Evolutionary conservation across 2,888 invertebrate genomes (phyloP).

Genomic region (Andrena bucephala): DNA sequence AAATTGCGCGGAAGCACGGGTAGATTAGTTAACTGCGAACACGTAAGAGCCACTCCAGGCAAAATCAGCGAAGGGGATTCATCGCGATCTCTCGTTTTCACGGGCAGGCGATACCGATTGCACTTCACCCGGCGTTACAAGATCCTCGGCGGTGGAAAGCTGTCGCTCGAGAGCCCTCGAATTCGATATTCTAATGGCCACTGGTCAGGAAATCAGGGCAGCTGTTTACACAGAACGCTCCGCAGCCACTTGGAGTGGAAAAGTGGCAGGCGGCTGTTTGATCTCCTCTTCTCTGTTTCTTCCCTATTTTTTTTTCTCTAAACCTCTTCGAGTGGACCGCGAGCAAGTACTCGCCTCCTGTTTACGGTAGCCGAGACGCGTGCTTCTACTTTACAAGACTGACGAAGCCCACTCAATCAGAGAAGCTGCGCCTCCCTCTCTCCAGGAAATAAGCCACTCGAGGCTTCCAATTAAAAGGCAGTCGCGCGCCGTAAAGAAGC

Average conservation of each 20-base stretch:
- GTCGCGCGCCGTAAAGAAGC: conserved; percentile 18
- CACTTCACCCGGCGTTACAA: neutral
- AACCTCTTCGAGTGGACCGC: conserved; percentile 22
- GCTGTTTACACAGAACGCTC: conserved; percentile 49
- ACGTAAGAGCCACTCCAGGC: neutral
- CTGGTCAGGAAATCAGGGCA: conserved; percentile 49
- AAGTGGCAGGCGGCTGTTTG: conserved; percentile 37
- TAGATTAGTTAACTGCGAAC: conserved; percentile 25
- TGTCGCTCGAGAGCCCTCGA: neutral
- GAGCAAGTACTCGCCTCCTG: conserved; percentile 47
- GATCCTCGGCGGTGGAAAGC: neutral
- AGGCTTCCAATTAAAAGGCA: conserved; percentile 50
- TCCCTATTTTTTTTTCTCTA: conserved; percentile 10
- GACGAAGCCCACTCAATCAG: conserved; percentile 28
- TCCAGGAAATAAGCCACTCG: conserved; percentile 38
- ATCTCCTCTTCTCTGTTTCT: conserved; percentile 19
- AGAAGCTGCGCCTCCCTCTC: conserved; percentile 14
- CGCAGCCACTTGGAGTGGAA: conserved; percentile 20
- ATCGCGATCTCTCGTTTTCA: neutral
- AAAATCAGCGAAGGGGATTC: neutral
- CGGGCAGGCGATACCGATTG: neutral
- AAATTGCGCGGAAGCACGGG: conserved; percentile 40
- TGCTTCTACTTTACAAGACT: conserved; percentile 45
- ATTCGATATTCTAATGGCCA: conserved; percentile 30
- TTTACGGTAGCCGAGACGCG: conserved; percentile 39